These are phyloP conservation scores for Dasyurus viverrinus DNA, from an alignment of 2,113 vertebrate species.

Conservation along the genomic window DNA sequence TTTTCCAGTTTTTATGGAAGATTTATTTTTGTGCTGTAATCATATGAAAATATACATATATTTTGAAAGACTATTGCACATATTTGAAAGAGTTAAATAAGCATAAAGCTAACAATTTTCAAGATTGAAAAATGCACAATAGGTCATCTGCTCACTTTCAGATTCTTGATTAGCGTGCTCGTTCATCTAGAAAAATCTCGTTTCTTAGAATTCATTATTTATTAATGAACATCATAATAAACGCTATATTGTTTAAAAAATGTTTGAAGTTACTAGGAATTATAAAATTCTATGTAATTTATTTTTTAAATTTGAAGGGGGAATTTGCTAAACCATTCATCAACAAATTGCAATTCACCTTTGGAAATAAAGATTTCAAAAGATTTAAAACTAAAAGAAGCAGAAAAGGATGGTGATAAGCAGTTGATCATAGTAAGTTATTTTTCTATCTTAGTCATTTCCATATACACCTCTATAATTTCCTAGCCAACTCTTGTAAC, in stretches of 20 bases:
- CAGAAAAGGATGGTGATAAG: slow-evolving; percentile 88
- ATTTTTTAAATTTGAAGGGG: slow-evolving; percentile 79
- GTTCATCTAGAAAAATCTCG: not conserved
- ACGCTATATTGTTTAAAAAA: not conserved
- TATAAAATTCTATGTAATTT: slow-evolving; percentile 40
- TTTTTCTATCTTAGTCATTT: slow-evolving; percentile 10
- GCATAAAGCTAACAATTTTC: not conserved
- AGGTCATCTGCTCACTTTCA: not conserved
- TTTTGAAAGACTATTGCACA: not conserved
- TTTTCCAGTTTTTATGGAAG: not conserved
- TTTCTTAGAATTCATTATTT: not conserved
- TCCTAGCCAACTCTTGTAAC: not conserved
- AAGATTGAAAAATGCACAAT: not conserved
- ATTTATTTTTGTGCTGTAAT: not conserved
- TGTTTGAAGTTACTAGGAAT: slow-evolving; percentile 31
- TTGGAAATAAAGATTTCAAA: slow-evolving; percentile 89
- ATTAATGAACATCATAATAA: not conserved
- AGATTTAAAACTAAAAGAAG: slow-evolving; percentile 90
- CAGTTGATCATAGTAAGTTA: slow-evolving; percentile 92
- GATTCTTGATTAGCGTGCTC: no score
- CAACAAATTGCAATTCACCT: slow-evolving; percentile 80
- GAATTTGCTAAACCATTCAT: slow-evolving; percentile 75
- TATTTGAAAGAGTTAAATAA: not conserved
- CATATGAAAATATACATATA: not conserved
- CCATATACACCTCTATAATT: slow-evolving; percentile 17